A percentile compares a stretch with the other conserved stretches of the same genome.
phyloP scores from a whole-genome alignment of 2,797 vertebrate genomes.

The Phalanger gymnotis region DNA sequence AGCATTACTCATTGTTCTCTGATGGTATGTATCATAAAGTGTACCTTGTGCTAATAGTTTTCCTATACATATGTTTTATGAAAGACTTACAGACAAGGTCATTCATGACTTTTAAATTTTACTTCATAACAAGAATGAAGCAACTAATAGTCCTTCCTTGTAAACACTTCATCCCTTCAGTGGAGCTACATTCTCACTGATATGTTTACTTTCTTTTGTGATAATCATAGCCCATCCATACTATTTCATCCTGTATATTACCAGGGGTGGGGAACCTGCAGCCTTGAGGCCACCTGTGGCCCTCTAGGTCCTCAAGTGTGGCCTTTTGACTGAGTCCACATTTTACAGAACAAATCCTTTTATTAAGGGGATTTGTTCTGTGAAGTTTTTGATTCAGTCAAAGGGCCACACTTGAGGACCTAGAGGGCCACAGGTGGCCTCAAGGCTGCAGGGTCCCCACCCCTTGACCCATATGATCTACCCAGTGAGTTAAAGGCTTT shows the following conservation, averaged over 20 bases:
- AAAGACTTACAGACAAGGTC: neutral
- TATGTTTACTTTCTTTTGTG: neutral
- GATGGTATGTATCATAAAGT: neutral
- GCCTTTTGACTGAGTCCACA: too few relatives aligned
- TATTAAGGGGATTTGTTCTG: too few relatives aligned
- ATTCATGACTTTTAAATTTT: neutral
- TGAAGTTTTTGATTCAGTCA: too few relatives aligned
- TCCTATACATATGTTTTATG: neutral
- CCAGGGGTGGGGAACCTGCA: too few relatives aligned
- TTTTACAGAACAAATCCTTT: too few relatives aligned
- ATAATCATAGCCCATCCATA: neutral
- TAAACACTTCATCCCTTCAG: neutral
- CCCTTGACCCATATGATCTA: neutral
- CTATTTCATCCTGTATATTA: neutral
- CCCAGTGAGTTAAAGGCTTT: neutral
- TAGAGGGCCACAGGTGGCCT: too few relatives aligned
- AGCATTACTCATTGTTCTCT: neutral
- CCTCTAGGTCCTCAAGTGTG: too few relatives aligned
- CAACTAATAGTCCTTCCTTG: neutral
- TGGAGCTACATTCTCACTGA: neutral
- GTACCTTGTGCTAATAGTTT: neutral
- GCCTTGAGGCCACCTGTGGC: too few relatives aligned
- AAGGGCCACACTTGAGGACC: too few relatives aligned
- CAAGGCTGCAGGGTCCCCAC: too few relatives aligned
- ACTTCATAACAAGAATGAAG: neutral